Evolutionary conservation across 2,113 vertebrate genomes (phyloP).

Genomic region (Urocitellus parryii): DNA sequence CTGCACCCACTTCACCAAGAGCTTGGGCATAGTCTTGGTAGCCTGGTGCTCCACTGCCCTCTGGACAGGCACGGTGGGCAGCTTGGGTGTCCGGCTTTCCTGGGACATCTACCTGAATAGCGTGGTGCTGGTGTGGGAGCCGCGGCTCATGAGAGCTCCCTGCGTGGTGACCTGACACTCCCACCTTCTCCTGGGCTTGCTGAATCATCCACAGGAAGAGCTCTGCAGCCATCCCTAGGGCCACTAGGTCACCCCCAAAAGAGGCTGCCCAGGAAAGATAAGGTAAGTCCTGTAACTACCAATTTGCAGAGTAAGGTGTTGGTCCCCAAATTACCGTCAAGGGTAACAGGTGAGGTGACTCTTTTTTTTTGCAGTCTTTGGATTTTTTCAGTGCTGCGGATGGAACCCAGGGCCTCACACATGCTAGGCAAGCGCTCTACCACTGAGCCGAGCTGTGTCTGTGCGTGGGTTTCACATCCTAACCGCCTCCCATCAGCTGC

Average conservation of each 20-base stretch:
- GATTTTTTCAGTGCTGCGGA: neutral
- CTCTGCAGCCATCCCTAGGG: neutral
- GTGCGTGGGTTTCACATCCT: neutral
- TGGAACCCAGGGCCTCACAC: neutral
- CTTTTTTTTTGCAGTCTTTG: neutral
- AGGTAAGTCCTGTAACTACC: neutral
- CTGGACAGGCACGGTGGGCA: rapidly evolving
- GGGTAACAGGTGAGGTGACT: neutral
- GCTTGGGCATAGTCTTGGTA: no score
- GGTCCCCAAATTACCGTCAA: neutral
- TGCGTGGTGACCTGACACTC: neutral
- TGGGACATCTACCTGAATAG: no score
- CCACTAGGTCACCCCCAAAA: neutral
- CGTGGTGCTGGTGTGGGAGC: no score
- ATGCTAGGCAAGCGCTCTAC: neutral
- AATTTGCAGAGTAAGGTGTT: neutral
- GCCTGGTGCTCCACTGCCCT: neutral
- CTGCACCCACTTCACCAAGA: neutral
- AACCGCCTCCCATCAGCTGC: rapidly evolving
- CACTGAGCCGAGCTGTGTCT: no score
- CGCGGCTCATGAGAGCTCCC: no score
- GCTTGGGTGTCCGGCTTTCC: neutral
- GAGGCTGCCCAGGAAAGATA: neutral
- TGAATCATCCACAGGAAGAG: neutral
- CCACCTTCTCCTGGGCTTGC: neutral